phyloP scores from a whole-genome alignment of 2,888 invertebrate genomes.

The Junonia oenone region DNA sequence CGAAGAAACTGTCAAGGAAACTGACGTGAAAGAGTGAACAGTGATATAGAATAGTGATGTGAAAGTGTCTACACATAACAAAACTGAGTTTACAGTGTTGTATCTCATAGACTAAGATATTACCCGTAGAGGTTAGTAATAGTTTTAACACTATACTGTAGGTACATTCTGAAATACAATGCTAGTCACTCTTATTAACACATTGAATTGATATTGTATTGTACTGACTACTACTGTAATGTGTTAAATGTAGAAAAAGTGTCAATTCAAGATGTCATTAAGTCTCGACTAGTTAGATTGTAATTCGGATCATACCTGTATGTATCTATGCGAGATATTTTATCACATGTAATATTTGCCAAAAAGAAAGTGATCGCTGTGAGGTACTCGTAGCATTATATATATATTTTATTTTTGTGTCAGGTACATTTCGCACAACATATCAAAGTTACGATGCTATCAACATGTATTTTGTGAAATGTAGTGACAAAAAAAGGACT shows the following conservation, averaged over 20 bases:
- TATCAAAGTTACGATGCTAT: conserved; percentile 49
- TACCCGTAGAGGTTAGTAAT: conserved; percentile 5
- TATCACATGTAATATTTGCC: conserved; percentile 21
- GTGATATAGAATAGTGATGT: conserved; percentile 39
- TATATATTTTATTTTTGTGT: conserved; percentile 8
- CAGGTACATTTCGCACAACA: conserved; percentile 39
- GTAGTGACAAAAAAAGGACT: conserved; percentile 54
- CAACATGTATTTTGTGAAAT: conserved; percentile 37
- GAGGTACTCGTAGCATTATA: conserved; percentile 6
- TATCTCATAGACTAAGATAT: conserved; percentile 3
- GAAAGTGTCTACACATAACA: conserved; percentile 41
- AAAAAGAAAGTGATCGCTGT: conserved; percentile 18
- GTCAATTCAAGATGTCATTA: not conserved
- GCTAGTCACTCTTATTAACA: too few species aligned
- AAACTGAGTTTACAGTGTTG: conserved; percentile 11
- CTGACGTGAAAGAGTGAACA: conserved; percentile 18
- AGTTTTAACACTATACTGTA: conserved; percentile 7
- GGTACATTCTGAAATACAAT: too few species aligned
- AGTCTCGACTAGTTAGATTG: too few species aligned
- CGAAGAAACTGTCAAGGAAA: not conserved
- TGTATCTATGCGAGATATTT: conserved; percentile 1
- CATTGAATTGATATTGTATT: too few species aligned
- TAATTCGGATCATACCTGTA: too few species aligned
- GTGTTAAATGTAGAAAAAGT: too few species aligned
- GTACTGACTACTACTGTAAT: too few species aligned